Evolutionary conservation across 2,888 invertebrate species (phyloP).

Genomic region (Eristalis tenax): DNA sequence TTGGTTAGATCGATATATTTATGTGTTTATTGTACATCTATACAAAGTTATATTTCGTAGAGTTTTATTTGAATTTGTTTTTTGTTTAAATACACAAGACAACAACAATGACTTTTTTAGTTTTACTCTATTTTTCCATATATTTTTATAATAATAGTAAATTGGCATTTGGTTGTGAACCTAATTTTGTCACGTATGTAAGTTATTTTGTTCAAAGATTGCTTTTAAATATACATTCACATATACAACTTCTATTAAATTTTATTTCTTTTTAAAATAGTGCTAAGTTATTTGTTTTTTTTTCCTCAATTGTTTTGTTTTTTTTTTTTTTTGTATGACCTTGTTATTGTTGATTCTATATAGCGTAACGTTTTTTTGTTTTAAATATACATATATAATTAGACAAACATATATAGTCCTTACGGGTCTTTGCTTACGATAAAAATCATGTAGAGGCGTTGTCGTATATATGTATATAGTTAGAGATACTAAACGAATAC

Average conservation of each 20-base stretch:
- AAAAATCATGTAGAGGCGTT: constrained; percentile 65
- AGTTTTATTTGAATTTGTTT: constrained; percentile 31
- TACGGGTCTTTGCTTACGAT: constrained; percentile 31
- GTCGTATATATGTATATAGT: constrained; percentile 53
- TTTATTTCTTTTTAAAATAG: constrained; percentile 51
- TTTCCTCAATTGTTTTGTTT: neutral
- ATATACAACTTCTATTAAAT: constrained; percentile 62
- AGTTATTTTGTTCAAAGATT: constrained; percentile 51
- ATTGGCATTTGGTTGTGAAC: constrained; percentile 70
- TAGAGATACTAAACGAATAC: constrained; percentile 62
- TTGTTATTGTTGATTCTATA: constrained; percentile 53
- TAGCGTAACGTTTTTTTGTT: constrained; percentile 36
- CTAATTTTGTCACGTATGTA: constrained; percentile 55
- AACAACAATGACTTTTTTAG: constrained; percentile 60
- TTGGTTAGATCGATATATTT: constrained; percentile 38
- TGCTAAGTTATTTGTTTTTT: constrained; percentile 38
- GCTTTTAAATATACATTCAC: constrained; percentile 61
- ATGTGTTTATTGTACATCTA: constrained; percentile 61
- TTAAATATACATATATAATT: constrained; percentile 45
- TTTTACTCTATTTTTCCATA: constrained; percentile 2
- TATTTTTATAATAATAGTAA: constrained; percentile 53
- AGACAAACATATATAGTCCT: neutral
- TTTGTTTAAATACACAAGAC: constrained; percentile 57
- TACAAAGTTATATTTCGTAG: constrained; percentile 53
- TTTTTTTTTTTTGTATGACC: constrained; percentile 22